Evolutionary conservation across 2,888 invertebrate species (phyloP).

Genomic region (Merodon equestris): DNA sequence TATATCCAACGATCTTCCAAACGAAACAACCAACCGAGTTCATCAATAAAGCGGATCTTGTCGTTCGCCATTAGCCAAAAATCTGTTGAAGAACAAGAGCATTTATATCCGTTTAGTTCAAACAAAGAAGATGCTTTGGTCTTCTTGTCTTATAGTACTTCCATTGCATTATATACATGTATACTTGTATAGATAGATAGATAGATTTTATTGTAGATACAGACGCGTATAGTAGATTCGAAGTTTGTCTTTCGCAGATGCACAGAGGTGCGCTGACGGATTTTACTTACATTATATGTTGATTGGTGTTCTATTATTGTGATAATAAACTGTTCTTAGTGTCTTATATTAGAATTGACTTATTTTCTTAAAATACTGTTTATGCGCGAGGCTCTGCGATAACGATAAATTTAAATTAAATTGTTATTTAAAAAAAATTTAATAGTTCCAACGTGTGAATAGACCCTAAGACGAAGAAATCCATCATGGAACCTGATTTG

Average conservation of each 20-base stretch:
- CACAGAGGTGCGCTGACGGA: neutral
- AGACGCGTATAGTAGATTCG: too few species aligned
- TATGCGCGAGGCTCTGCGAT: too few species aligned
- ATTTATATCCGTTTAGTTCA: conserved; percentile 56
- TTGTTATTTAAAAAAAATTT: too few species aligned
- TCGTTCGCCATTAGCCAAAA: conserved; percentile 43
- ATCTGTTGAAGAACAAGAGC: conserved; percentile 27
- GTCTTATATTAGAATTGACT: too few species aligned
- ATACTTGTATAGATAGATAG: conserved; percentile 1
- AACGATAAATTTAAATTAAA: too few species aligned
- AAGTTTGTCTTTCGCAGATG: too few species aligned
- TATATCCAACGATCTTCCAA: conserved; percentile 31
- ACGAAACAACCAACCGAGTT: conserved; percentile 45
- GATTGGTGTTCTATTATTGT: conserved; percentile 4
- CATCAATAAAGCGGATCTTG: conserved; percentile 8
- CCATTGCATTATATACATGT: conserved; percentile 42
- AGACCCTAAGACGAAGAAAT: too few species aligned
- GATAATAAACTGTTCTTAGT: conserved; percentile 7
- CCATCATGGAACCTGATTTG: too few species aligned
- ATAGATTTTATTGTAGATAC: conserved; percentile 21
- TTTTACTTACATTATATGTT: neutral
- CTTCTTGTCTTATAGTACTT: conserved; percentile 68
- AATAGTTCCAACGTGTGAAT: too few species aligned
- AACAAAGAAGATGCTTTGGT: conserved; percentile 38
- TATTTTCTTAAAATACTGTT: too few species aligned